phyloP scores from a whole-genome alignment of 2,888 invertebrate species.

The Disparrhopalites patrizii region DNA sequence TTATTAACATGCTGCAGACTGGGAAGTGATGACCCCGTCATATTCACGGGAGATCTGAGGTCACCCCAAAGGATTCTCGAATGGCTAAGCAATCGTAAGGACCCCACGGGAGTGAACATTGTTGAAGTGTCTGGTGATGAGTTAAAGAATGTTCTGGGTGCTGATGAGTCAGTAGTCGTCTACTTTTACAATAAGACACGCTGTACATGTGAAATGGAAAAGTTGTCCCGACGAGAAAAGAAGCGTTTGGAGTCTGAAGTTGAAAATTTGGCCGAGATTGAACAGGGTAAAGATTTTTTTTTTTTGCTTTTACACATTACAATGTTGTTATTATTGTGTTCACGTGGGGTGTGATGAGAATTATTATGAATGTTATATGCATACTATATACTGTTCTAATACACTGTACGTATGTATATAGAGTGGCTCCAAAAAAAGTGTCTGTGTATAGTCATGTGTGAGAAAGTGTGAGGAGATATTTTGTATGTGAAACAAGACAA shows the following conservation, averaged over 20 bases:
- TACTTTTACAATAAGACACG: conserved; percentile 62
- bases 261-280: conserved; percentile 18
- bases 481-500: too few relatives aligned
- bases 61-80: conserved; percentile 62
- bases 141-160: conserved; percentile 63
- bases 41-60: conserved; percentile 50
- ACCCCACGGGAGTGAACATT: conserved; percentile 85
- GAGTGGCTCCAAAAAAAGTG: too few relatives aligned
- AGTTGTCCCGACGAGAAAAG: conserved; percentile 38
- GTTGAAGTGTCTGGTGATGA: conserved; percentile 81
- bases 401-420: too few relatives aligned
- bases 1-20: too few relatives aligned
- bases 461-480: too few relatives aligned
- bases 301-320: neutral
- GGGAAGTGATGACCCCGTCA: conserved; percentile 43
- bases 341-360: neutral
- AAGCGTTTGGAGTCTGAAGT: conserved; percentile 34
- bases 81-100: conserved; percentile 86
- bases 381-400: too few relatives aligned
- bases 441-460: too few relatives aligned
- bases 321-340: neutral
- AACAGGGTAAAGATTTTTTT: conserved; percentile 8
- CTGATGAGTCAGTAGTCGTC: conserved; percentile 66
- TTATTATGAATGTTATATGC: too few relatives aligned
- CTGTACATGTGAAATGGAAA: conserved; percentile 44